phyloP scores from a whole-genome alignment of 2,888 invertebrate species.

The Andricus curvator region DNA sequence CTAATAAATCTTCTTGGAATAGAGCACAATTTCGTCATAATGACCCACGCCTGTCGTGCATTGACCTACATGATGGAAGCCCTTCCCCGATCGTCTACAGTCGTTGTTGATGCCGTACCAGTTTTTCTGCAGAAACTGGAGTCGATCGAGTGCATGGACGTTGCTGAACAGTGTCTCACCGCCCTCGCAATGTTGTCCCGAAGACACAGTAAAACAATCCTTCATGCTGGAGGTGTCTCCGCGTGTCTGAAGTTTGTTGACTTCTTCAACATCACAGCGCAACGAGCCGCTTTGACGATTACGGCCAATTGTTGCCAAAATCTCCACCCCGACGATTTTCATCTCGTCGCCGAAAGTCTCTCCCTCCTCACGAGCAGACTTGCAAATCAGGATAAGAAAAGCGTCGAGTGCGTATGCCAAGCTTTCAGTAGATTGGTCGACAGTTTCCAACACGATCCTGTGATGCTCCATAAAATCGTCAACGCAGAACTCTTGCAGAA shows the following conservation, averaged over 20 bases:
- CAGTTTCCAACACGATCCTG: conserved; percentile 95
- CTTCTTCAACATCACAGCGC: conserved; percentile 99
- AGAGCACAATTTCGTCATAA: conserved; percentile 99
- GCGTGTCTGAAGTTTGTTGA: conserved; percentile 98
- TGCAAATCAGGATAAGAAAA: conserved; percentile 96
- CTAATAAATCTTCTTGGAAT: conserved; percentile 94
- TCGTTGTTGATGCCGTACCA: conserved; percentile 98
- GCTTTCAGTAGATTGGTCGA: conserved; percentile 98
- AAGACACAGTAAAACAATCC: conserved; percentile 96
- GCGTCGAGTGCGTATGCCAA: conserved; percentile 97
- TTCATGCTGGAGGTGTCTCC: conserved; percentile 96
- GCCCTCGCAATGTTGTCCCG: conserved; percentile 98
- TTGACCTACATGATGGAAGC: conserved; percentile 99
- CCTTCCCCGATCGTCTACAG: conserved; percentile 95
- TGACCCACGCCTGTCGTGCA: conserved; percentile 99
- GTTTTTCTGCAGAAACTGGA: conserved; percentile 98
- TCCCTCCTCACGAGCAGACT: conserved; percentile 89
- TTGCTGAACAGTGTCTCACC: conserved; percentile 98
- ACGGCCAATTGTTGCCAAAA: conserved; percentile 99
- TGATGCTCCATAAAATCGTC: conserved; percentile 95
- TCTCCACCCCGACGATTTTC: conserved; percentile 95
- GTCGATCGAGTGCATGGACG: conserved; percentile 99
- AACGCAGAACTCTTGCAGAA: conserved; percentile 94
- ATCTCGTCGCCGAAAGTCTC: conserved; percentile 93
- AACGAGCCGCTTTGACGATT: conserved; percentile 96